Base-by-base conservation (phyloP, 2,113 vertebrate species). In the Baryphthengus martii region DNA sequence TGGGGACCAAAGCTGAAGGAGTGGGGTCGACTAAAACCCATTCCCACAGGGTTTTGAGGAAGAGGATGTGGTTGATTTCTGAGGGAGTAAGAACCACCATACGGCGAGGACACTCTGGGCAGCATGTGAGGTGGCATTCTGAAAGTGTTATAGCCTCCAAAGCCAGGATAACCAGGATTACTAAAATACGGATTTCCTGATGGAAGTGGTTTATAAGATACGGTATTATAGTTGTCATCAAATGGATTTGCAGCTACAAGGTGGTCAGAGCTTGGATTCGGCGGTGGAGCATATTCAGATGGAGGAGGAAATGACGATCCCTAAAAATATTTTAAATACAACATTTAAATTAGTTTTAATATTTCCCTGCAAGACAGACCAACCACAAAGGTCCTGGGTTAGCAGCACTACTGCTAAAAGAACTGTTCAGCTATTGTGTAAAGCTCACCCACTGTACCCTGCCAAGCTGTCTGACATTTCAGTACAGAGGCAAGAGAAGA, bases 191-290 rank as follows among this genome's bases (percentile, higher is more conserved):
- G 97, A 90, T 95, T 98, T 89, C 97, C 96, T 16, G 97, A 90
- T 92, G 98, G 95, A 76, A 98, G 94, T 14, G 98, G 97, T 94
- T 98, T 98, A 67, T 98, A 98, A 74, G 98, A 98, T 53, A 98
- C 83, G 13, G 97, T 94, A 79, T 92, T 98, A 93, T 98, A 99
- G 96, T 97, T 98, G 97, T 99, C 99, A 90, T 99, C 99, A 96
- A 99, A 99, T 3, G 98, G 98, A 93, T 99, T 99, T 85, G 98
- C 97, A 71, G 98, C 99, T 97, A 99, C 97, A 88, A 99, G 97
- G 94, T 99, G 98, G 94, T 99, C 98, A 20, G 98, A 97, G 94
- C 98, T 99, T 73, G 98, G 98, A 96, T 98, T 98, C 17, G 96
- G 97, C 31, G 98, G 98, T 67, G 98, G 98, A 76, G 98, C 98